These are phyloP conservation scores for Acrossocheilus fasciatus DNA, from an alignment of 2,797 vertebrate species.

Conservation along the genomic window DNA sequence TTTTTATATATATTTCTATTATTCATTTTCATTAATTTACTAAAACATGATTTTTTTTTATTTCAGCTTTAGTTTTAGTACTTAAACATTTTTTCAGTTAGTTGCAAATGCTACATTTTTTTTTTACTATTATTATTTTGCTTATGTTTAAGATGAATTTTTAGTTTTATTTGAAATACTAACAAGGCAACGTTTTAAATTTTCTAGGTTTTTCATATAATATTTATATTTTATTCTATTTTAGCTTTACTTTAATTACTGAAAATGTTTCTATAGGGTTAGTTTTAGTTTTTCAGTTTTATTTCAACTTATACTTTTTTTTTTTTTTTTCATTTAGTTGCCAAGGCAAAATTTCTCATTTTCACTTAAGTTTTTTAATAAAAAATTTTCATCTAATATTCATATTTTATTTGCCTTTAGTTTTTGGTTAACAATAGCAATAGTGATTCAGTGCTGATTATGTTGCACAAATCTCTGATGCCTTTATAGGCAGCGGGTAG, in stretches of 20 bases:
- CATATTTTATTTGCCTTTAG: not conserved
- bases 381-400: too few species aligned
- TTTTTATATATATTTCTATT: too few species aligned
- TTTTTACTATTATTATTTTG: not conserved
- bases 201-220: not conserved
- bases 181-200: not conserved
- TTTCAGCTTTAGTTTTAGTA: not conserved
- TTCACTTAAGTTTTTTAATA: not conserved
- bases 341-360: not conserved
- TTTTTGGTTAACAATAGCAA: not conserved
- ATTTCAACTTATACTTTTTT: not conserved
- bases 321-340: not conserved
- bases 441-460: not conserved
- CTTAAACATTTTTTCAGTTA: too few species aligned
- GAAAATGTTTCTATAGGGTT: not conserved
- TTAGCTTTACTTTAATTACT: not conserved
- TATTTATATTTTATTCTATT: too few species aligned
- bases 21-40: not conserved
- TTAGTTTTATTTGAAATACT: not conserved
- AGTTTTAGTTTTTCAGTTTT: not conserved
- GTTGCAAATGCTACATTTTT: too few species aligned
- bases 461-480: not conserved
- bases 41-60: too few species aligned
- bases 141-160: not conserved
- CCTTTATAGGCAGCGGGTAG: not conserved